Evolutionary conservation across 2,888 invertebrate species (phyloP).

Genomic region (Mycalesis mineus): DNA sequence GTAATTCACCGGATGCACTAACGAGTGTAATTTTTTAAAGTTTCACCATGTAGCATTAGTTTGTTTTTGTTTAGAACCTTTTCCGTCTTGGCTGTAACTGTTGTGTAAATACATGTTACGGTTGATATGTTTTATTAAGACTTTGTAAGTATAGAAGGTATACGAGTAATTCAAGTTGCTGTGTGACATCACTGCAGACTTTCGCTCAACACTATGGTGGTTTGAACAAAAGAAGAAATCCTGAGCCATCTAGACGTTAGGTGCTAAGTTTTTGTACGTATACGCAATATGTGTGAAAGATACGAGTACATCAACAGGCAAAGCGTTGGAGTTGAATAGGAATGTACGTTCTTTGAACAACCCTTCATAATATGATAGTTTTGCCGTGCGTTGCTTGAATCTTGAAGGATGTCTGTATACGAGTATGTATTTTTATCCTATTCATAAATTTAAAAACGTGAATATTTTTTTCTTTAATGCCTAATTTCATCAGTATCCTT

Average conservation of each 20-base stretch:
- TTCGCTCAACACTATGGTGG: too few relatives aligned
- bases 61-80: conserved; percentile 58
- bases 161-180: too few relatives aligned
- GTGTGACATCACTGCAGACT: not conserved
- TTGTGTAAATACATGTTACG: conserved; percentile 3
- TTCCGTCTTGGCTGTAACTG: conserved; percentile 48
- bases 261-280: not conserved
- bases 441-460: too few relatives aligned
- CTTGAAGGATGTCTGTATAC: too few relatives aligned
- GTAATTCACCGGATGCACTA: conserved; percentile 76
- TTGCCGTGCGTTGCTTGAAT: not conserved
- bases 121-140: conserved; percentile 7
- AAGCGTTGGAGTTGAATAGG: not conserved
- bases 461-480: too few relatives aligned
- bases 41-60: conserved; percentile 51
- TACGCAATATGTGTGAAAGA: not conserved
- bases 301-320: not conserved
- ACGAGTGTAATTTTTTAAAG: conserved; percentile 71
- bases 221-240: not conserved
- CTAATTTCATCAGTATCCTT: too few relatives aligned
- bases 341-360: not conserved
- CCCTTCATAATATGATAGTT: not conserved
- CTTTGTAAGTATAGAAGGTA: not conserved
- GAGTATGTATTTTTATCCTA: too few relatives aligned
- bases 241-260: not conserved